Percentiles rank a stretch among this genome's conserved stretches.
phyloP scores from a whole-genome alignment of 1,140 invertebrate genomes.

The Aporrectodea caliginosa region DNA sequence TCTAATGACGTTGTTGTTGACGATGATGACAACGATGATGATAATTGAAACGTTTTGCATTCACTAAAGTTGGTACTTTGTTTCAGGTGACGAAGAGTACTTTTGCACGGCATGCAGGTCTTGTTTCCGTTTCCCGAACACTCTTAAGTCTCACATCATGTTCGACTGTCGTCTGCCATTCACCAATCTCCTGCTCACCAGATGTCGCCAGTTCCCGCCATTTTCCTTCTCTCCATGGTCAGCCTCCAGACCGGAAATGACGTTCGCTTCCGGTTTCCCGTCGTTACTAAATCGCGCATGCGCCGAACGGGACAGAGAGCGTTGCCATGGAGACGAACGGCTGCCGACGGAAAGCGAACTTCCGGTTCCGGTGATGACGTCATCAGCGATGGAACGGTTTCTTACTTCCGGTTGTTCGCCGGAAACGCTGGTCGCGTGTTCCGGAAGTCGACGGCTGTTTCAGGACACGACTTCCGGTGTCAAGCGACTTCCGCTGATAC shows the following conservation, averaged over 20 bases:
- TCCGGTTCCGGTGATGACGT: neutral
- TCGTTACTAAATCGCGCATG: too few species aligned
- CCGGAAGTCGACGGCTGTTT: neutral
- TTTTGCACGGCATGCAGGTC: neutral
- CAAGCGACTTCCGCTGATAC: neutral
- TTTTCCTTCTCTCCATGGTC: neutral
- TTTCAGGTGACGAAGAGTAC: neutral
- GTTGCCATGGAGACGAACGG: neutral
- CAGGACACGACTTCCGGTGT: neutral
- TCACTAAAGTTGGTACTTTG: too few species aligned
- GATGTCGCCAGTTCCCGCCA: neutral
- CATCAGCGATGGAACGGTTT: neutral
- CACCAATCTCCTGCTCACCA: neutral
- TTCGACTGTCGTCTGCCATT: neutral
- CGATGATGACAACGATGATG: too few species aligned
- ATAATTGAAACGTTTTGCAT: too few species aligned
- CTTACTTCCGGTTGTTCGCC: too few species aligned
- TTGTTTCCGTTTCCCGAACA: neutral
- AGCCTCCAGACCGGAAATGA: neutral
- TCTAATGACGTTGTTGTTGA: too few species aligned
- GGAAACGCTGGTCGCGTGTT: too few species aligned
- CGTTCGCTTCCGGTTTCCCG: neutral
- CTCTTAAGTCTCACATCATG: neutral
- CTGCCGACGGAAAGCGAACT: neutral
- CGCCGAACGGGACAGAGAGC: too few species aligned